Evolutionary conservation across 2,888 invertebrate genomes (phyloP).

Genomic region (Falcaria lacertinaria): DNA sequence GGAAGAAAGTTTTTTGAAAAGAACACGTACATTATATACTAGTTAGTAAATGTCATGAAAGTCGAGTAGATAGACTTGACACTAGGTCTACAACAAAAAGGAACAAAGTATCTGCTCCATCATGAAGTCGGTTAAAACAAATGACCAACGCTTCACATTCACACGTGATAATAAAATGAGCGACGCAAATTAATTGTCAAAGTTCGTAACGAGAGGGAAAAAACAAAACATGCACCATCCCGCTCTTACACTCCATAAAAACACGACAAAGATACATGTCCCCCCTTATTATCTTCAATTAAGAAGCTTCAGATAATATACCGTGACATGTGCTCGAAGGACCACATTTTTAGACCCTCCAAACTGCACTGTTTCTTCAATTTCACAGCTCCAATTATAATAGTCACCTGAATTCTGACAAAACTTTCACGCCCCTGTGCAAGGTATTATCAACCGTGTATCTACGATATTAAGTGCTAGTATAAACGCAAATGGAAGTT

Average conservation of each 20-base stretch:
- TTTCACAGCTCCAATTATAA: slow-evolving; percentile 32
- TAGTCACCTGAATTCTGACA: slow-evolving; percentile 42
- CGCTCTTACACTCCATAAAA: slow-evolving; percentile 71
- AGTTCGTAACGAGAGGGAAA: slow-evolving; percentile 59
- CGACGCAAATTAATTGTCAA: slow-evolving; percentile 59
- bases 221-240: slow-evolving; percentile 57
- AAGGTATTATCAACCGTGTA: slow-evolving; percentile 32
- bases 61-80: no score
- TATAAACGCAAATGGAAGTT: slow-evolving; percentile 14
- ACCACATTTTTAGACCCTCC: slow-evolving; percentile 36
- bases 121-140: slow-evolving; percentile 12
- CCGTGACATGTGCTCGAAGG: slow-evolving; percentile 65
- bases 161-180: slow-evolving; percentile 34
- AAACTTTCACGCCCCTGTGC: slow-evolving; percentile 16
- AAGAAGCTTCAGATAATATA: slow-evolving; percentile 72
- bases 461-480: slow-evolving; percentile 15
- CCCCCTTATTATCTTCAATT: slow-evolving; percentile 78
- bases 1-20: no score
- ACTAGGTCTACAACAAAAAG: no score
- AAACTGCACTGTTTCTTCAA: slow-evolving; percentile 6
- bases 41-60: no score
- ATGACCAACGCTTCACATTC: slow-evolving; percentile 16
- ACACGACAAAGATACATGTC: slow-evolving; percentile 77
- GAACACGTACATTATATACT: no score
- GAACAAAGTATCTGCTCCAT: no score